Percentiles rank a stretch among this genome's conserved stretches.
phyloP scores from a whole-genome alignment of 2,113 vertebrate species.

The Propithecus coquereli region DNA sequence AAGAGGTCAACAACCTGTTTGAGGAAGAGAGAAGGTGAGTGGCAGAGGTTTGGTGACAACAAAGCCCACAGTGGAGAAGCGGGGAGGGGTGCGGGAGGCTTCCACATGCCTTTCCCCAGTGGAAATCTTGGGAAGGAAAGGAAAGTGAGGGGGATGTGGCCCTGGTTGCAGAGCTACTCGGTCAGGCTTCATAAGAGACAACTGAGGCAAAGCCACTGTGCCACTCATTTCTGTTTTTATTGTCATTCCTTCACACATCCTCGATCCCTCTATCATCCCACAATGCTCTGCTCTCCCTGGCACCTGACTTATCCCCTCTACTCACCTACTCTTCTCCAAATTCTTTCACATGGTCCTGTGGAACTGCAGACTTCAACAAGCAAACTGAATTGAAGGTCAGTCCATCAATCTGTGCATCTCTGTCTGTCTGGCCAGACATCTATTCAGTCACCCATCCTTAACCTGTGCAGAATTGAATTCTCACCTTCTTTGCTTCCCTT shows the following conservation, averaged over 20 bases:
- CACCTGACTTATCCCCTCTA: neutral
- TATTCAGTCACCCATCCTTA: neutral
- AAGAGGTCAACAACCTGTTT: neutral
- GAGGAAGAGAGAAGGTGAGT: neutral
- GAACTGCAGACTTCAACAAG: neutral
- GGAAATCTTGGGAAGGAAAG: neutral
- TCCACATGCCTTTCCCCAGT: neutral
- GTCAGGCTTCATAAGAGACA: slow-evolving; percentile 1
- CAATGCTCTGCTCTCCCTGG: neutral
- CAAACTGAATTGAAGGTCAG: neutral
- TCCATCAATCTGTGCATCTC: neutral
- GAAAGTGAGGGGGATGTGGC: neutral
- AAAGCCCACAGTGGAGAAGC: neutral
- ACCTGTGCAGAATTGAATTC: neutral
- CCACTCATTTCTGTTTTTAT: neutral
- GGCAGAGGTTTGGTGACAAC: neutral
- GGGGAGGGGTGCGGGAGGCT: neutral
- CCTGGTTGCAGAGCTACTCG: neutral
- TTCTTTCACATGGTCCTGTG: neutral
- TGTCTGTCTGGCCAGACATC: fast-evolving
- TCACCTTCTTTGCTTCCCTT: neutral
- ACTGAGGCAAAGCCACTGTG: neutral
- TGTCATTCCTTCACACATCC: neutral
- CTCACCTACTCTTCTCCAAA: neutral
- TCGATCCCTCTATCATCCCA: neutral